Evolutionary conservation across 2,113 vertebrate species (phyloP), one percentile per base, ranked within the genome.

Genomic region (Blennius ocellaris): DNA sequence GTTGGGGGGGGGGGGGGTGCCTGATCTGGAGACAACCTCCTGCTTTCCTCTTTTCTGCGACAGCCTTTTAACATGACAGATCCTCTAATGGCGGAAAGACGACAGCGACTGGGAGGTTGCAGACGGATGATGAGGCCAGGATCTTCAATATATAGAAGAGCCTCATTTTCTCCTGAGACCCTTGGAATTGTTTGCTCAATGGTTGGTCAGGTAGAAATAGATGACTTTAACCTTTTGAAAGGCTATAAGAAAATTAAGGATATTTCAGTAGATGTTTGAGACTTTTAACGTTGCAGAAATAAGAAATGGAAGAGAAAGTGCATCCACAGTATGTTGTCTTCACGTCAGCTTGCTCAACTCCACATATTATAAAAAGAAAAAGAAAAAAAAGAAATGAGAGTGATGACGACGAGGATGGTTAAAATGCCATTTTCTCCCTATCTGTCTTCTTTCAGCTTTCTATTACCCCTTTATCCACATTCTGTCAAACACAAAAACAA

Each of bases 11-110:
- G 68, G 72, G 72, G 62, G 85, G 86, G 79, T 15, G 37, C 53
- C 86, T 69, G 78, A 89, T 89, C 39, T 82, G 37, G 51, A 82
- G 92, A 89, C 92, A 92, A 90, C 80, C 79, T 55, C 60, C 10
- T 47, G 54, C 51, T 56, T 55, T 76, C 69, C 62, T 66, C 67
- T 48, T 44, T 52, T 80, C 65, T 60, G 43, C 62, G 56, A 15
- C 30, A 57, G 57, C 43, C 77, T 84, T 62, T 80, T 81, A 81
- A 70, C 62, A 70, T 52, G 71, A 65, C 15, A 30, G 53, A 81
- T 72, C 62, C 76, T 88, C 81, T 89, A 89, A 88, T 86, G 86
- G 67, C 52, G 39, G 58, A 68, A 80, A 78, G 85, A 39, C 1
- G 7, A 41, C 39, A 73, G 17, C 40, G 68, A 73, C 44, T 52